Evolutionary conservation across 2,888 invertebrate genomes (phyloP).

Genomic region (Patella caerulea): DNA sequence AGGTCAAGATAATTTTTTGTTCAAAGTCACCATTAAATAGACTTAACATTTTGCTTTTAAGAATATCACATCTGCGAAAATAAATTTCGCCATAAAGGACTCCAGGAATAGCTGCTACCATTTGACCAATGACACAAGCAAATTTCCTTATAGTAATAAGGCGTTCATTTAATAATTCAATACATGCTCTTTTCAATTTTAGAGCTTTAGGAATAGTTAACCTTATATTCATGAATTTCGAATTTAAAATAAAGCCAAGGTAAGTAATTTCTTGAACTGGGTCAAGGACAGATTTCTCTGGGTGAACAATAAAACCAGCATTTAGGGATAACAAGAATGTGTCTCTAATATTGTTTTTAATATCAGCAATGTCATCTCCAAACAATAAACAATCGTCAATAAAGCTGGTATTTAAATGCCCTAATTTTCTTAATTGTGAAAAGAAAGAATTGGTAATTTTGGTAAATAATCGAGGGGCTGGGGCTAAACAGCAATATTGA

Average conservation of each 20-base stretch:
- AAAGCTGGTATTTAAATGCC: background rate
- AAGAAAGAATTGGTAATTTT: background rate
- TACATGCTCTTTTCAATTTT: background rate
- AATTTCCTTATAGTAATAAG: background rate
- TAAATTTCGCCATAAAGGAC: background rate
- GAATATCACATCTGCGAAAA: background rate
- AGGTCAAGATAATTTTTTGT: background rate
- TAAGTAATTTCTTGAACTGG: constrained; percentile 15
- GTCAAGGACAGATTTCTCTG: constrained; percentile 11
- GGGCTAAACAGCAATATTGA: background rate
- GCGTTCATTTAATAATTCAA: background rate
- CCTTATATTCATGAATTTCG: constrained; percentile 28
- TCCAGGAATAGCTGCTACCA: background rate
- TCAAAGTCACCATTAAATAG: background rate
- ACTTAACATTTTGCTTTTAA: background rate
- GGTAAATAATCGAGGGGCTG: background rate
- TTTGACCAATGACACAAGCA: background rate
- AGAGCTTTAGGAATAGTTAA: constrained; percentile 33
- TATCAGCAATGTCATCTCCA: constrained; percentile 20
- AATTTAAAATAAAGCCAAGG: background rate
- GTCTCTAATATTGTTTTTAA: background rate
- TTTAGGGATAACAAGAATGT: constrained; percentile 15
- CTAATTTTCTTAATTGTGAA: no score
- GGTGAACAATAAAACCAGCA: constrained; percentile 13
- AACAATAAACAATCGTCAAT: constrained; percentile 20